Percentiles rank a stretch among this genome's conserved stretches.
Conservation (phyloP, 2,113 vertebrate genomes). For the Micromys minutus region DNA sequence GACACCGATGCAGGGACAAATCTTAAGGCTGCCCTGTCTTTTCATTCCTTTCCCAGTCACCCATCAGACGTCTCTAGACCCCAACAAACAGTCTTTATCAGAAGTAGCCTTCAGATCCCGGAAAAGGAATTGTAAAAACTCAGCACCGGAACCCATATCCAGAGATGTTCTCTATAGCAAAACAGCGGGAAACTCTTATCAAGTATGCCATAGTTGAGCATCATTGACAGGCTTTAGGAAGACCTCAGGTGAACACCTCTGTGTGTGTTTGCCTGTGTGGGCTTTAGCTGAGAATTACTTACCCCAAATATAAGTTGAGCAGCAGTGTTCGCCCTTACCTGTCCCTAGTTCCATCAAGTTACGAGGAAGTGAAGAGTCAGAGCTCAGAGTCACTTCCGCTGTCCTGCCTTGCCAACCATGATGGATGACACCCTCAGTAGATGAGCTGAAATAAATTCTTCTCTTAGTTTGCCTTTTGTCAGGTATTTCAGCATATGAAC, state of each 20-base stretch:
- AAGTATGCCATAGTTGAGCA: too few species aligned
- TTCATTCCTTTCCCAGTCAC: background rate
- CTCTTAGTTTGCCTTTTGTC: background rate
- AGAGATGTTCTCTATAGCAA: background rate
- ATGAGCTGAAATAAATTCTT: background rate
- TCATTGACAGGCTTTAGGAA: background rate
- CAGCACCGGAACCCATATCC: background rate
- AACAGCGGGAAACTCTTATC: background rate
- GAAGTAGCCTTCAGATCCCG: background rate
- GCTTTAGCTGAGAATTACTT: background rate
- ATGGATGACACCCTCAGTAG: background rate
- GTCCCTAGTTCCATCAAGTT: background rate
- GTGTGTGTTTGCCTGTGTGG: background rate
- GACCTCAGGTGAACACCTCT: background rate
- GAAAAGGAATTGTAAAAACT: background rate
- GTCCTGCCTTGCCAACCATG: accelerated
- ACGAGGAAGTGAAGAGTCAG: background rate
- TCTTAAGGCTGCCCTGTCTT: background rate
- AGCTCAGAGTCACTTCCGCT: background rate
- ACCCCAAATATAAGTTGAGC: background rate
- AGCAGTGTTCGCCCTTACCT: background rate
- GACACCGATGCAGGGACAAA: background rate
- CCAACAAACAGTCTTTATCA: background rate
- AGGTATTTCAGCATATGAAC: background rate
- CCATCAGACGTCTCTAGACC: background rate